phyloP scores from a whole-genome alignment of 2,797 vertebrate genomes.

The Naso thynnoides region DNA sequence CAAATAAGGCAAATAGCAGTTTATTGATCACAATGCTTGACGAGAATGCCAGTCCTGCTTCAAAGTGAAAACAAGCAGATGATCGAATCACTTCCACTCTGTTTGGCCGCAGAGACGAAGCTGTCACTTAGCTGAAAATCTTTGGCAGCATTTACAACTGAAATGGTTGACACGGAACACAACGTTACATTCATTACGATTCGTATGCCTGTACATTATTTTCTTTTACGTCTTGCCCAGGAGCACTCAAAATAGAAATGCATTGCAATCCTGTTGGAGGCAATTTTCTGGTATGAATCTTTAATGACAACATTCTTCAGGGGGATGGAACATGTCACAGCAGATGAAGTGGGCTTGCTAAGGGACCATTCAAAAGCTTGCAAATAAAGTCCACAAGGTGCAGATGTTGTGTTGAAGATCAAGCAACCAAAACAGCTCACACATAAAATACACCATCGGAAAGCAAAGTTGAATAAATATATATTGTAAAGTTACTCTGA shows the following conservation, averaged over 20 bases:
- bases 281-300: slow-evolving; percentile 77
- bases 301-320: slow-evolving; percentile 77
- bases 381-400: slow-evolving; percentile 45
- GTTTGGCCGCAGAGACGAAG: slow-evolving; percentile 38
- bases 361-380: slow-evolving; percentile 59
- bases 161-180: slow-evolving; percentile 42
- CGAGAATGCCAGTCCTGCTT: slow-evolving; percentile 26
- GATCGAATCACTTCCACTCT: slow-evolving; percentile 53
- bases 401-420: slow-evolving; percentile 11
- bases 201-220: slow-evolving; percentile 36
- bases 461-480: slow-evolving; percentile 54
- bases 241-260: slow-evolving; percentile 45
- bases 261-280: slow-evolving; percentile 51
- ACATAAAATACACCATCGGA: slow-evolving; percentile 46
- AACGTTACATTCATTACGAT: slow-evolving; percentile 56
- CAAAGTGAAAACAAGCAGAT: slow-evolving; percentile 53
- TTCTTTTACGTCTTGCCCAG: slow-evolving; percentile 39
- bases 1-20: slow-evolving; percentile 43
- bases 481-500: slow-evolving; percentile 32
- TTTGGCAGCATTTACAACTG: slow-evolving; percentile 55
- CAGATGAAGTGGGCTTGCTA: slow-evolving; percentile 47
- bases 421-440: slow-evolving; percentile 35
- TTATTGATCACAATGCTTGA: slow-evolving; percentile 51
- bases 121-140: slow-evolving; percentile 41
- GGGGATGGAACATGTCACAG: slow-evolving; percentile 56